Evolutionary conservation across 2,888 invertebrate genomes (phyloP).

Genomic region (Ecliptopera silaceata): DNA sequence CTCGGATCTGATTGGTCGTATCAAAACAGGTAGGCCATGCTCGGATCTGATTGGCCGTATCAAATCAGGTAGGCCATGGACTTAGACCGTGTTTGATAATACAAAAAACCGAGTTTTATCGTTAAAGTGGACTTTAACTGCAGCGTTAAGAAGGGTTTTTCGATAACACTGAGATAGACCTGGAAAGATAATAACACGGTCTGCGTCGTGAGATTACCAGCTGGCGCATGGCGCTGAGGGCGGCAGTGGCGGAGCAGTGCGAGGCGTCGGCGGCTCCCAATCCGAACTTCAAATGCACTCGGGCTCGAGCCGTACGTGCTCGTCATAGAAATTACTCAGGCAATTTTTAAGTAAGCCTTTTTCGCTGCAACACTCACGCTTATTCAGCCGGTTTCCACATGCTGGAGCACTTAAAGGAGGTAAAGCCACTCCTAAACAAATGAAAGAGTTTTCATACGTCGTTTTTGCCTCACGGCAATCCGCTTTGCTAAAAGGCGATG

Average conservation of each 20-base stretch:
- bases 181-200: too few species aligned
- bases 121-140: too few species aligned
- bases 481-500: constrained; percentile 72
- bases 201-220: constrained; percentile 46
- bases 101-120: too few species aligned
- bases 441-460: constrained; percentile 73
- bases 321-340: constrained; percentile 75
- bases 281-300: constrained; percentile 67
- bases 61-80: too few species aligned
- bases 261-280: constrained; percentile 47
- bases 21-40: too few species aligned
- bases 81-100: too few species aligned
- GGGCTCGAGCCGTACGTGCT: constrained; percentile 71
- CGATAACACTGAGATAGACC: too few species aligned
- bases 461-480: constrained; percentile 65
- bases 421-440: constrained; percentile 77
- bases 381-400: constrained; percentile 70
- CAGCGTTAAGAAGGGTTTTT: too few species aligned
- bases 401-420: constrained; percentile 74
- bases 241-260: constrained; percentile 12
- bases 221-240: constrained; percentile 32
- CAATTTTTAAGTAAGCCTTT: constrained; percentile 79
- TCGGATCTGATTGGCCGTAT: too few species aligned
- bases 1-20: too few species aligned
- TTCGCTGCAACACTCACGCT: constrained; percentile 74